Base-by-base conservation (phyloP, 2,797 vertebrate species). In the Manis pentadactyla region DNA sequence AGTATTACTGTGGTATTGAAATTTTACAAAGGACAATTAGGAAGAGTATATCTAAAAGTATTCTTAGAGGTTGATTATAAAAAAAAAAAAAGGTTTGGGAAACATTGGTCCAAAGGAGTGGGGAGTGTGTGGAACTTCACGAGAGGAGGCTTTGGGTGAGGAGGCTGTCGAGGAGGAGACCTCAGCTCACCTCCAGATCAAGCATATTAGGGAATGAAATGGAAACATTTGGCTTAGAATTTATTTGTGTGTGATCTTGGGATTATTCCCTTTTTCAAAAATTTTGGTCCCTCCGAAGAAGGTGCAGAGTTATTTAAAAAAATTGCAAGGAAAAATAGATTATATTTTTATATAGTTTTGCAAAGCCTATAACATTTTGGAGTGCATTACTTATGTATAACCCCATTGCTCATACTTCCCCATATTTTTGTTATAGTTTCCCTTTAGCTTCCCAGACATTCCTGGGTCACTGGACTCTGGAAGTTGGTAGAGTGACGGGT, bases 261-360 rank as follows among this genome's bases (percentile, higher is more conserved):
- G 17, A 27, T 83, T 55, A 53, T 29, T 87, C 6, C 12, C 8
- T 61, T 94, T 64, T 63, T 71, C 19, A 25, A 71, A 68, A 74
- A 25, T 5, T 5, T 34, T 39, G 17, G 27, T 74, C 31, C 86
- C n/a, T 90, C 39, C 89, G 90, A 86, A 85, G 71, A 37, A 69
- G 2, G 7, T 8, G 37, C 79, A 53, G 34, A 37, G 0, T 77
- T 64, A 49, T 78, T 78, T 78, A 53, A 73, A 57, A 25, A 73
- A 66, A 46, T 77, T 81, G 4, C 6, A 37, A 39, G 61, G 34
- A 37, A 96, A 92, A 95, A 63, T 61, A 94, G 53, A 49, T 90
- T 37, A 14, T 46, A 46, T 53, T 87, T 46, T 86, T 34, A 37
- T 39, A 21, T 59, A 57, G 23, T 34, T 92, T 87, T 37, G 25